Conservation (phyloP, 2,797 vertebrate genomes). For the Takifugu ocellatus region DNA sequence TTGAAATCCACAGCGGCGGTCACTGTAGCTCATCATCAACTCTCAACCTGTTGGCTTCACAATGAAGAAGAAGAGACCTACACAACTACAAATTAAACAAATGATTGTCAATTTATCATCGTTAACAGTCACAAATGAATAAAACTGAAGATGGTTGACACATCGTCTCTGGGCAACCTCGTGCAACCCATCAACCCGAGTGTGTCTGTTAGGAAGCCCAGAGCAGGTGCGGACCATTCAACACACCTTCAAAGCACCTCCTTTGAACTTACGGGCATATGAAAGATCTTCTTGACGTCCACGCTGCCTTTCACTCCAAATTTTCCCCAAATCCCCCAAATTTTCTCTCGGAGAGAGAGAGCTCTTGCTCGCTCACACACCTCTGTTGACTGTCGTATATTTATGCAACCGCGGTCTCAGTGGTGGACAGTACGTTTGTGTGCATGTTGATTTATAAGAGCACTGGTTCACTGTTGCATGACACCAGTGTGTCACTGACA, state of each 20-base stretch:
- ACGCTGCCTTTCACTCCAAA: no score
- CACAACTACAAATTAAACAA: no score
- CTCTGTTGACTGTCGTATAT: constrained; percentile 1
- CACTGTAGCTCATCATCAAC: background rate
- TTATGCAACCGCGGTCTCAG: constrained; percentile 54
- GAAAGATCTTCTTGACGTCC: no score
- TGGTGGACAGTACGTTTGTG: constrained; percentile 17
- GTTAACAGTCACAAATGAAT: no score
- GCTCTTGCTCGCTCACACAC: background rate
- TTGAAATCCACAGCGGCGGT: background rate
- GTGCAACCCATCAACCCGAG: constrained; percentile 39
- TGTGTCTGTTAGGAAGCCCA: constrained; percentile 1
- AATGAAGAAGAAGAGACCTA: background rate
- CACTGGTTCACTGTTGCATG: constrained; percentile 19
- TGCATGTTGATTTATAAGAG: constrained; percentile 46
- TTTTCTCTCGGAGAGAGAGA: background rate
- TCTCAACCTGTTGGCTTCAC: background rate
- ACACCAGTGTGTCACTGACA: constrained; percentile 24
- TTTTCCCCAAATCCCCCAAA: no score
- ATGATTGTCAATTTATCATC: no score
- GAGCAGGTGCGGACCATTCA: background rate
- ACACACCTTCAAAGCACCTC: background rate
- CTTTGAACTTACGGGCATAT: background rate
- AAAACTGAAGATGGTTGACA: background rate
- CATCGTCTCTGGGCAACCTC: constrained; percentile 28